Conservation (phyloP, 2,888 invertebrate species). For the Drosophila dives region DNA sequence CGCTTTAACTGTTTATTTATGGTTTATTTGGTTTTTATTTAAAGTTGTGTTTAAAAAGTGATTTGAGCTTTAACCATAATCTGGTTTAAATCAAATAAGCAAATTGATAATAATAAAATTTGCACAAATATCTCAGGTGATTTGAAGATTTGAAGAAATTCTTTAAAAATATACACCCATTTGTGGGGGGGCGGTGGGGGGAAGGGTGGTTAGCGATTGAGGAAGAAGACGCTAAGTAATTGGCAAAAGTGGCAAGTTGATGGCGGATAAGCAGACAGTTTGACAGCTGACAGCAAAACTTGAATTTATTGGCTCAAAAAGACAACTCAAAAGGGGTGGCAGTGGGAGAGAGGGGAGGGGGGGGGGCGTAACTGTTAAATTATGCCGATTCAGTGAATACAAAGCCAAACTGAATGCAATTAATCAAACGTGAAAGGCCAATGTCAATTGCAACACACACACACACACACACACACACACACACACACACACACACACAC, state of each 20-base stretch:
- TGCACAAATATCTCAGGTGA: background rate
- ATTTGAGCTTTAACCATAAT: background rate
- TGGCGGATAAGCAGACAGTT: conserved; percentile 32
- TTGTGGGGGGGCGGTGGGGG: accelerated
- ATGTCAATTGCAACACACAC: conserved; percentile 55
- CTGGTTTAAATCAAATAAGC: background rate
- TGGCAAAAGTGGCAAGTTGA: conserved; percentile 52
- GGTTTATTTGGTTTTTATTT: too few species aligned
- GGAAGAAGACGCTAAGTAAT: conserved; percentile 50
- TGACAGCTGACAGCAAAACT: conserved; percentile 35
- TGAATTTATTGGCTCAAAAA: conserved; percentile 58
- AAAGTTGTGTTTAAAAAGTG: background rate
- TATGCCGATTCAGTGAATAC: conserved; percentile 71
- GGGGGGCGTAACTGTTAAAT: conserved; percentile 43
- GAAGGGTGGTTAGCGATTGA: background rate
- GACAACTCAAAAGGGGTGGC: background rate
- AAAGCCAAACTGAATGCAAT: conserved; percentile 68
- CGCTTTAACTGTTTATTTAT: too few species aligned
- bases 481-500: conserved; percentile 10
- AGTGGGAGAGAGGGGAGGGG: background rate
- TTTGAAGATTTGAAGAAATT: background rate
- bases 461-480: conserved; percentile 6
- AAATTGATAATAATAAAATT: background rate
- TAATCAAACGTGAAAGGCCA: conserved; percentile 70
- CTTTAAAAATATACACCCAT: background rate